A percentile compares a stretch with the other conserved stretches of the same genome.
Evolutionary conservation across 64 coral and sea anemone genomes (phyloP).

Genomic region (Astreopora myriophthalma): DNA sequence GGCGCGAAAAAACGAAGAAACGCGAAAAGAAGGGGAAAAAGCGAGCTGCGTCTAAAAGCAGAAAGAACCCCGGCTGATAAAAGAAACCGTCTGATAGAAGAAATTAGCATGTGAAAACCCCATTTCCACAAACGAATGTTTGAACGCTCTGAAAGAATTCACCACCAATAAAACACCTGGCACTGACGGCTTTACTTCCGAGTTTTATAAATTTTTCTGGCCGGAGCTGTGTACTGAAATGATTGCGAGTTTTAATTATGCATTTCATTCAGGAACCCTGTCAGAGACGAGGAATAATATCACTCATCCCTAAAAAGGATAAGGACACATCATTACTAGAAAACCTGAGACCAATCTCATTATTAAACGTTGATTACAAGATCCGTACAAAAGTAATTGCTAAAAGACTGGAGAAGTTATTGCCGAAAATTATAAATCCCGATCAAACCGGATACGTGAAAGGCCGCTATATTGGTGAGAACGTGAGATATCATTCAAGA

Average conservation of each 20-base stretch:
- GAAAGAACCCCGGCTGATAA: not conserved
- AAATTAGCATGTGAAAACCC: not conserved
- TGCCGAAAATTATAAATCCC: conserved; percentile 3
- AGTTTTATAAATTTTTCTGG: conserved; percentile 14
- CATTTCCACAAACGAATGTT: not conserved
- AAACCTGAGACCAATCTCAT: conserved; percentile 5
- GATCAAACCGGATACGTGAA: no score
- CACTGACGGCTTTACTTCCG: not conserved
- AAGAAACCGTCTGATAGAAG: not conserved
- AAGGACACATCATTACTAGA: not conserved
- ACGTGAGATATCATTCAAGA: not conserved
- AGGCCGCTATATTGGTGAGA: not conserved
- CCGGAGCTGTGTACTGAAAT: not conserved
- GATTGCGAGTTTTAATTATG: conserved; percentile 9
- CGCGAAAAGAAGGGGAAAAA: not conserved
- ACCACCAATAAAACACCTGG: not conserved
- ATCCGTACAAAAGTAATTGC: not conserved
- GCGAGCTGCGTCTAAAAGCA: not conserved
- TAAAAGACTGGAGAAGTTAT: conserved; percentile 2
- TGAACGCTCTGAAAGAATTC: not conserved
- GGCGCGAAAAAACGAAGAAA: not conserved
- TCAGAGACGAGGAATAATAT: conserved; percentile 25
- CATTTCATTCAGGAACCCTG: not conserved
- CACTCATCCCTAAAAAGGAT: conserved; percentile 6
- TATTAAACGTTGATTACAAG: conserved; percentile 10